Base-by-base conservation (phyloP, 2,113 vertebrate genomes). In the Sturnus vulgaris region DNA sequence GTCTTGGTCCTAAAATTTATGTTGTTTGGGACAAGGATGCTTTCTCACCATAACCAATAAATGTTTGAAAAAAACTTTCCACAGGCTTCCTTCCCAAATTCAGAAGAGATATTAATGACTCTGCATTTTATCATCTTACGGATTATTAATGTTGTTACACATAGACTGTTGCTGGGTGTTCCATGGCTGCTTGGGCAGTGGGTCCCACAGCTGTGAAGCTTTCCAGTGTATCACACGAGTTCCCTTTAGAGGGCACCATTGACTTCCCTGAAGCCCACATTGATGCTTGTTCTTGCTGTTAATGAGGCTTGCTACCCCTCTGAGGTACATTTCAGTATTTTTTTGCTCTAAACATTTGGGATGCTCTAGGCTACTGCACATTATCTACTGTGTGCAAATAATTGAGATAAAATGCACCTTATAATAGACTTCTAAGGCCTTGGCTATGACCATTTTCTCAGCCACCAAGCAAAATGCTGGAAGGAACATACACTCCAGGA, bases 191-290 rank as follows among this genome's bases (percentile, higher is more conserved):
- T 4, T 18, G 53, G 61, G 60, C 73, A 12, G 64, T 16, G 82
- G 63, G 31, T 91, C 53, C 40, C 61, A 37, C 39, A n/a, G 28
- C 40, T 82, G 35, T 3, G 81, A 70, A 52, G n/a, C 31, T 31
- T 49, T 77, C 35, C 50, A 95, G 97, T 82, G 79, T n/a, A 65
- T 88, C 72, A 53, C 22, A 15, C 4, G 35, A 70, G 69, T 86
- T 97, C 97, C 98, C 98, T 98, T 98, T 98, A 98, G 98, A 98
- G 97, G 98, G 98, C 98, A 98, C 97, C 95, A 92, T 97, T 97
- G 97, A 92, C 95, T 96, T 95, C 96, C 82, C 66, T 81, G 92
- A 96, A 95, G 68, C 84, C 69, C 28, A 79, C 18, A 1, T 37
- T 53, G 65, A 64, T 31, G 66, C 35, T 64, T 64, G 46, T 33